Evolutionary conservation across 2,797 vertebrate species (phyloP), one percentile per base, ranked within the genome.

Genomic region (Melanotaenia boesemani): DNA sequence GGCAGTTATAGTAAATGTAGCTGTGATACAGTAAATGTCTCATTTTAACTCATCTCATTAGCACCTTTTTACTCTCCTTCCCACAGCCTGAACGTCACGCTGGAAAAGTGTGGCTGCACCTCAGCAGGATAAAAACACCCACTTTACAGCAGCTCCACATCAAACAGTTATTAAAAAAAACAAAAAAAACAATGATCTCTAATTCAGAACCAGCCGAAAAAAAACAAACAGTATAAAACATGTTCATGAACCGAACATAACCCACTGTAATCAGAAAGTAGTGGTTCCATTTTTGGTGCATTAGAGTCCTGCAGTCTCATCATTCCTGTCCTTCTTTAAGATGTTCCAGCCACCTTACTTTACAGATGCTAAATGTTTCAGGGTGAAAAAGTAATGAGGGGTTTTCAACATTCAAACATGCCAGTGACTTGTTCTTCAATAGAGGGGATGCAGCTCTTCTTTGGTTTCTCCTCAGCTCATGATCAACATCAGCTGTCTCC

Each of bases 301-400:
- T 61, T 57, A 71, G 41, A 16, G 18, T 67, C 67, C 46, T 64
- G 6, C 4, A 10, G 26, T 66, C 30, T 68, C 44, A 30, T 62
- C 63, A 18, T 68, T n/a, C 32, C 15, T 50, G 24, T 50, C 20
- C 15, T 11, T 46, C 61, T n/a, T 78, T 11, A 67, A 88, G 89
- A 86, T 89, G 89, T 76, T 67, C 86, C 87, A 83, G 89, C 86
- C 87, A 90, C 81, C 86, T 91, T 80, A 63, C 52, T 4, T 13
- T 34, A 36, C 11, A 37, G 32, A 54, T 15, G 48, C 77, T 61
- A 44, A 66, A 57, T 37, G 26, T 41, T 30, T 77, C 16, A 68
- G 20, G 48, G 63, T 32, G 30, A 5, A 69, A 77, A 64, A 63
- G 39, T 28, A 44, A 41, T 52, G 67, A 32, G 58, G 67, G 37